Conservation (phyloP, 30 jellyfish, hydroid and myxozoan species). For the Aurelia aurita region DNA sequence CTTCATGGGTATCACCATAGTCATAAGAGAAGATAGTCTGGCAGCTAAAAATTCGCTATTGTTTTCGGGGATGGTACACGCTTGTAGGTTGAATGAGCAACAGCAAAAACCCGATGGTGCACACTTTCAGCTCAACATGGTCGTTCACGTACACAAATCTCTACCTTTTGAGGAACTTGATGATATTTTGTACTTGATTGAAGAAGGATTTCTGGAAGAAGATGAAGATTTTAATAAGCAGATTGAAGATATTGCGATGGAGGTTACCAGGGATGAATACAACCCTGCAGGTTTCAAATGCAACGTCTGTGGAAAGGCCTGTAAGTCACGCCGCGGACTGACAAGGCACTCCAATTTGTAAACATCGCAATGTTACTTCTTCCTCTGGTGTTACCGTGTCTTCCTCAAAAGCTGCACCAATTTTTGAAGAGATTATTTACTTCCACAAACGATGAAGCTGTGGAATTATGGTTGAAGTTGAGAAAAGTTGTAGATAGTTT, state of each 20-base stretch:
- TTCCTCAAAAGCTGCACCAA: conserved; percentile 34
- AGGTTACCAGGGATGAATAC: conserved; percentile 11
- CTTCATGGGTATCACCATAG: conserved; percentile 40
- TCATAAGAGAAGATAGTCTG: conserved; percentile 28
- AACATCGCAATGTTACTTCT: conserved; percentile 29
- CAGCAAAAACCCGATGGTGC: conserved; percentile 53
- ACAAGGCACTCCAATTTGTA: conserved; percentile 50
- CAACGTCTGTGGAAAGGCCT: conserved; percentile 45
- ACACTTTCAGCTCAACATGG: conserved; percentile 27
- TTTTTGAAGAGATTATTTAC: not conserved
- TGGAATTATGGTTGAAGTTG: conserved; percentile 23
- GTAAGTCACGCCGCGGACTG: conserved; percentile 71
- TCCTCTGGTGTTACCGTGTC: conserved; percentile 10
- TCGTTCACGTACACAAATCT: conserved; percentile 18
- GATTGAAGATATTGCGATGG: conserved; percentile 15
- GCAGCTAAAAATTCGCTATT: conserved; percentile 52
- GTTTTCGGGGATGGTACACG: conserved; percentile 25
- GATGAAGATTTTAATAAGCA: conserved; percentile 12
- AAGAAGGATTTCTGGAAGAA: conserved; percentile 34
- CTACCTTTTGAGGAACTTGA: conserved; percentile 40
- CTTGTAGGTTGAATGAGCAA: conserved; percentile 48
- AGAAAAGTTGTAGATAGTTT: conserved; percentile 23
- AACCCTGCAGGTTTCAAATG: conserved; percentile 29
- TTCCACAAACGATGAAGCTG: conserved; percentile 33
- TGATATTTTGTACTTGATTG: conserved; percentile 37